Percentiles rank a stretch among this genome's conserved stretches.
Evolutionary conservation across 2,888 invertebrate species (phyloP).

Genomic region (Plutella xylostella): DNA sequence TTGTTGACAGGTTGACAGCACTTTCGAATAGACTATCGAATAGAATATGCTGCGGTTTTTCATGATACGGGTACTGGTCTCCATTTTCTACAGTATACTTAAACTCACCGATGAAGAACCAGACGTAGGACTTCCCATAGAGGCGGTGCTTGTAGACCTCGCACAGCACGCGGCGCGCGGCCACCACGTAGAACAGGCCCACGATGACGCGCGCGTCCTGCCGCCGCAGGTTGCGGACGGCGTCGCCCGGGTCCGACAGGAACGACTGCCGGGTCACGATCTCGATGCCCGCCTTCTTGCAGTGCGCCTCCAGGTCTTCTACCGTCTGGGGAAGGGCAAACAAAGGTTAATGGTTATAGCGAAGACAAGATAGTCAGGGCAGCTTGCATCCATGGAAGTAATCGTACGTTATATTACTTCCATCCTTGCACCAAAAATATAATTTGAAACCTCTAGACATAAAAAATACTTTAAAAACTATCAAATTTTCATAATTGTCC

Average conservation of each 20-base stretch:
- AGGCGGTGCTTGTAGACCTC: constrained; percentile 95
- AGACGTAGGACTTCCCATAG: constrained; percentile 96
- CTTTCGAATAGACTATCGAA: too few relatives aligned
- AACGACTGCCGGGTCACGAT: constrained; percentile 97
- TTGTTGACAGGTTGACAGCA: too few relatives aligned
- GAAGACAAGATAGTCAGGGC: too few relatives aligned
- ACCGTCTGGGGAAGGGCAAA: constrained; percentile 79
- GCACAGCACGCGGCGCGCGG: constrained; percentile 95
- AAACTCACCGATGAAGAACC: constrained; percentile 96
- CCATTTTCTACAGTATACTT: too few relatives aligned
- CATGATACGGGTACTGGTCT: too few relatives aligned
- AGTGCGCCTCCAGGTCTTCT: constrained; percentile 95
- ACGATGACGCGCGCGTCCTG: constrained; percentile 99
- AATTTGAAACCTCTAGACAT: too few relatives aligned
- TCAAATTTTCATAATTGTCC: too few relatives aligned
- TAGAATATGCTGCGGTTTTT: too few relatives aligned
- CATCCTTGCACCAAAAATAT: too few relatives aligned
- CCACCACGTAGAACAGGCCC: constrained; percentile 98
- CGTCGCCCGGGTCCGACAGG: constrained; percentile 95
- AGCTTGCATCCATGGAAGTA: too few relatives aligned
- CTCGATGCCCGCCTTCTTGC: constrained; percentile 92
- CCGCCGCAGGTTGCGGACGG: constrained; percentile 91
- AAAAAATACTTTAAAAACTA: too few relatives aligned
- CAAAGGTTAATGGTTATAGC: not conserved
- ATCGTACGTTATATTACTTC: too few relatives aligned